Conservation (phyloP, 2,888 invertebrate genomes). For the Drosophila lutescens region DNA sequence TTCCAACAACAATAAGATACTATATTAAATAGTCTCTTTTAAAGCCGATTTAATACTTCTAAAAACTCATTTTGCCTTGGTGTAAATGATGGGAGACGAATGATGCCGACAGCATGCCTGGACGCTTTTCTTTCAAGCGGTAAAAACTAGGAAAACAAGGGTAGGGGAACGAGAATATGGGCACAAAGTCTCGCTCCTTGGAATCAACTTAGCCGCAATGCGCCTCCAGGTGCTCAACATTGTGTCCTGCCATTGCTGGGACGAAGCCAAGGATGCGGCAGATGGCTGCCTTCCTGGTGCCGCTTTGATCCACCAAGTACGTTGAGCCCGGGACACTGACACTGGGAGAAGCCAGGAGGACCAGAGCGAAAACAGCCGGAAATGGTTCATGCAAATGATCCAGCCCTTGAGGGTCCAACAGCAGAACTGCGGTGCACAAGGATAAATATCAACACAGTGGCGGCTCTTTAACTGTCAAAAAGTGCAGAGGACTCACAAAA, state of each 20-base stretch:
- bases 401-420: constrained; percentile 1
- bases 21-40: too few relatives aligned
- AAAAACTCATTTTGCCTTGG: not conserved
- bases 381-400: constrained; percentile 10
- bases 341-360: constrained; percentile 1
- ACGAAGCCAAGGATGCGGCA: constrained; percentile 32
- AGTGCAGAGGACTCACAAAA: too few relatives aligned
- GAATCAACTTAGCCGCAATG: constrained; percentile 17
- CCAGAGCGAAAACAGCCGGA: constrained; percentile 2
- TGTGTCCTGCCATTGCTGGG: constrained; percentile 21
- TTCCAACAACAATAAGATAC: too few relatives aligned
- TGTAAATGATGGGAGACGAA: constrained; percentile 9
- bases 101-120: constrained; percentile 1
- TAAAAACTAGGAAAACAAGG: not conserved
- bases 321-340: constrained; percentile 24
- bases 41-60: not conserved
- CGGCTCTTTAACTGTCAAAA: not conserved
- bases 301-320: constrained; percentile 3
- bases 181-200: constrained; percentile 5
- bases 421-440: not conserved
- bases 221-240: constrained; percentile 22
- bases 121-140: constrained; percentile 7
- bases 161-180: constrained; percentile 3
- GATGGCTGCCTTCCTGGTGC: constrained; percentile 24
- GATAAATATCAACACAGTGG: not conserved